Percentiles rank a stretch among this genome's conserved stretches.
phyloP scores from a whole-genome alignment of 2,888 invertebrate species.

The Achlya flavicornis region DNA sequence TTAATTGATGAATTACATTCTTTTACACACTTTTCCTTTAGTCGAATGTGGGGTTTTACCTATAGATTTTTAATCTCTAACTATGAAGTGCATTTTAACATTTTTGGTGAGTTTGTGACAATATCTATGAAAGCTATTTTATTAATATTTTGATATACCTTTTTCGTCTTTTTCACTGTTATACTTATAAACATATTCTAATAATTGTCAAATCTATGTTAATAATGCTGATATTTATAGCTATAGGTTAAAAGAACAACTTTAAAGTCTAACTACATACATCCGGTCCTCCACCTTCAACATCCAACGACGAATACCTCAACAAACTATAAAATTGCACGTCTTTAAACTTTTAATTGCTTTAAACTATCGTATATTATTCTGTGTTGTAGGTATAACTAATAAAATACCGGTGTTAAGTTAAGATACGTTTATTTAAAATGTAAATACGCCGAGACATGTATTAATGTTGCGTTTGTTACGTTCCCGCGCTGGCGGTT shows the following conservation, averaged over 20 bases:
- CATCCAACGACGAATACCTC: background rate
- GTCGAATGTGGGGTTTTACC: too few species aligned
- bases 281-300: background rate
- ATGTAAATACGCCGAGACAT: constrained; percentile 32
- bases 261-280: background rate
- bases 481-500: constrained; percentile 60
- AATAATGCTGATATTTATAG: too few species aligned
- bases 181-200: too few species aligned
- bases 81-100: too few species aligned
- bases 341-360: constrained; percentile 7
- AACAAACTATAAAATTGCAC: constrained; percentile 2
- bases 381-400: constrained; percentile 1
- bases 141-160: too few species aligned
- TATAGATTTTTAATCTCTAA: too few species aligned
- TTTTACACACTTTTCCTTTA: too few species aligned
- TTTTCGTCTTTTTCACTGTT: too few species aligned
- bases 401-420: constrained; percentile 10
- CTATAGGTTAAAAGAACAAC: too few species aligned
- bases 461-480: constrained; percentile 52
- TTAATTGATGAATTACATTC: background rate
- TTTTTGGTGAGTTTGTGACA: too few species aligned
- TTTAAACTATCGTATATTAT: background rate
- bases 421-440: constrained; percentile 12
- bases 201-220: too few species aligned
- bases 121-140: too few species aligned